Evolutionary conservation across 64 coral and sea anemone species (phyloP), one percentile per base, ranked within the genome.

Genomic region (Astreopora myriophthalma): DNA sequence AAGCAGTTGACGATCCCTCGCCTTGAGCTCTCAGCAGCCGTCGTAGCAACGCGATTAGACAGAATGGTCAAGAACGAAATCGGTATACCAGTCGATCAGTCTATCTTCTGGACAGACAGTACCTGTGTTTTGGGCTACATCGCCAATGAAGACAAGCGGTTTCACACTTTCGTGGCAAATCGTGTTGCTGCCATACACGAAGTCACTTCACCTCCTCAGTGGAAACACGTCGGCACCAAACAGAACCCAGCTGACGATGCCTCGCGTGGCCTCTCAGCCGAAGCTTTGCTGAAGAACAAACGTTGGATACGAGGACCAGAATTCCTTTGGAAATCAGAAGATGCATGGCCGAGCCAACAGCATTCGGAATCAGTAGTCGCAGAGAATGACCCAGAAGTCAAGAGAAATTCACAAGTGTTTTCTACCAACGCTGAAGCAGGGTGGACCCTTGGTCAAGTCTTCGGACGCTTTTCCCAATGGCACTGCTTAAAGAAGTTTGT

Each of bases 321-420:
- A 2, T 76, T 76, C n/a, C 34, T 74, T 26, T 74, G 71, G 71
- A 8, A 13, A 34, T 29, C 71, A 8, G 30, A 74, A 34, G 22
- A 26, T 9, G 16, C 10, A 2, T 76, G 73, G 73, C 73, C 73
- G 7, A 6, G 42, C 6, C 35, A 19, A 48, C 40, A n/a, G n/a
- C 3, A 23, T 1, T 44, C 3, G 34, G 75, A 71, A 71, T 16
- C 4, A 14, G 52, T 24, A 48, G 38, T 74, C 38, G 32, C 35
- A 23, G 75, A 79, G 31, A 20, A 86, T 12, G 83, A 86, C 29
- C 83, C 83, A 69, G 83, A 86, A 38, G 32, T 86, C 3, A 86
- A 86, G 37, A 70, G 9, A 12, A 24, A 34, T 11, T 23, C 37
- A 37, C 25, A 17, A 0, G 8, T 12, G 1, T 69, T 14, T n/a